Evolutionary conservation across 2,888 invertebrate genomes (phyloP), one percentile per base, ranked within the genome.

Genomic region (Agonopterix arenella): DNA sequence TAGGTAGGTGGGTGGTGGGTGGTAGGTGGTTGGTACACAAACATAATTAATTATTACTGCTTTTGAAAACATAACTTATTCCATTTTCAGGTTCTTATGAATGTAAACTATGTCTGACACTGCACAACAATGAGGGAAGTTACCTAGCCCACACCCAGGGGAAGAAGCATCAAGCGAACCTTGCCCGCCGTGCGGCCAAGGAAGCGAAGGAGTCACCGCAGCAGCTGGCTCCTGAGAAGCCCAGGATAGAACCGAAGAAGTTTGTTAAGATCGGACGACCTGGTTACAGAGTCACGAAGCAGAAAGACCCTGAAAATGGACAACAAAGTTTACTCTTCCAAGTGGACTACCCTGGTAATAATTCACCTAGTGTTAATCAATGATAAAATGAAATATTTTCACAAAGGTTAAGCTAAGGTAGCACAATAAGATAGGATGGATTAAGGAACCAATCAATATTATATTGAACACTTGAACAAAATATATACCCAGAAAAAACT

Each of bases 211-310:
- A 99, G 83, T 94, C 98, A 1, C 99, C 99, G 0, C 95, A 96
- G 49, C 95, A 97, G 75, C 91, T 98, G 47, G 97, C 97, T 4
- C 98, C 98, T 0, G 98, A 98, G 68, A 98, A 98, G 70, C 96
- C 98, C 0, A 91, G 98, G 59, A 98, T 99, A 46, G 99, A 99
- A 74, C 97, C 98, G 0, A 98, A 98, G 73, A 98, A 99, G 79
- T 99, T 99, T 85, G 99, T 99, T 0, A 99, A 99, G 89, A 99
- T 99, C 79, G 99, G 99, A 66, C 91, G 99, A 49, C 99, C 99
- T 51, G 99, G 99, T 73, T 99, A 99, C 80, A 92, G 98, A 73
- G 99, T 99, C 1, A 99, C 99, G 0, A 99, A 99, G 76, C 99
- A 99, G 80, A 93, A 98, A 53, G 99, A 99, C 72, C 96, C 97